Conservation (phyloP, 2,113 vertebrate species). For the Heterotilapia buettikoferi region DNA sequence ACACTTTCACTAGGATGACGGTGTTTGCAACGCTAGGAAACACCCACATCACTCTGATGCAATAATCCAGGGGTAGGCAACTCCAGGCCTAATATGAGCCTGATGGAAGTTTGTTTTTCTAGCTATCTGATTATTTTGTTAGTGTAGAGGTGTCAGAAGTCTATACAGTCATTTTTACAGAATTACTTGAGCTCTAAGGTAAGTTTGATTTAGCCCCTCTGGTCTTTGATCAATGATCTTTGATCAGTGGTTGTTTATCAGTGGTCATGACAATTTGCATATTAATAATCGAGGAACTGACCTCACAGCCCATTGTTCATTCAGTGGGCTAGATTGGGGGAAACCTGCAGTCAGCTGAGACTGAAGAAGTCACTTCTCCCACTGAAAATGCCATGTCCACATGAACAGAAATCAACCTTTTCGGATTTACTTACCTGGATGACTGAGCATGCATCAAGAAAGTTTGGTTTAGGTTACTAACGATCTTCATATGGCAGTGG, state of each 20-base stretch:
- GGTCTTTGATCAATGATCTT: neutral
- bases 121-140: neutral
- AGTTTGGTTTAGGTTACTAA: neutral
- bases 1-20: neutral
- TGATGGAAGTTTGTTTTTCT: neutral
- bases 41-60: neutral
- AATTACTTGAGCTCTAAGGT: neutral
- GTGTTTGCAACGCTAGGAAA: neutral
- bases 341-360: neutral
- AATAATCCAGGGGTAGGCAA: neutral
- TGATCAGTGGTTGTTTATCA: neutral
- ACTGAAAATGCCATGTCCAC: neutral
- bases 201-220: neutral
- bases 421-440: neutral
- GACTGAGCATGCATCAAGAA: neutral
- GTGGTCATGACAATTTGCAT: neutral
- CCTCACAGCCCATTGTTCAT: neutral
- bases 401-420: neutral
- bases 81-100: neutral
- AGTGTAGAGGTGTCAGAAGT: neutral
- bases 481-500: neutral
- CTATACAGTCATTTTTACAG: neutral
- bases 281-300: neutral
- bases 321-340: neutral
- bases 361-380: neutral